Percentiles rank a stretch among this genome's conserved stretches.
These are phyloP conservation scores for Rhombomys opimus DNA, from an alignment of 2,113 vertebrate species.

Conservation along the genomic window DNA sequence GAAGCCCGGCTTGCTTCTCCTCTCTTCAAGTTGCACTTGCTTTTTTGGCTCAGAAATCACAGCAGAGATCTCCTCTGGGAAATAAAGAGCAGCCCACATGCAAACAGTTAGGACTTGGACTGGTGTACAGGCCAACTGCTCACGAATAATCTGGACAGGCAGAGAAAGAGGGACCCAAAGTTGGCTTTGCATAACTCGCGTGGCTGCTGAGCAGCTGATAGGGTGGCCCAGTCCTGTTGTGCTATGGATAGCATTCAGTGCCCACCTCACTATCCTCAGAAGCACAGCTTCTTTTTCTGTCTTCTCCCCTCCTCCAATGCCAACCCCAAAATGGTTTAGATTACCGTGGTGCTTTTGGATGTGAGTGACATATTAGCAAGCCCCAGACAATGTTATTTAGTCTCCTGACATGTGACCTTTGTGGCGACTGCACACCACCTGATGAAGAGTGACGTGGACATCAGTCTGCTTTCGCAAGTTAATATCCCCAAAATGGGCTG, in stretches of 20 bases:
- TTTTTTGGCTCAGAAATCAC: conserved; percentile 21
- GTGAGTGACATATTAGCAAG: conserved; percentile 12
- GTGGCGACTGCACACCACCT: neutral
- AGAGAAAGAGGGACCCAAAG: neutral
- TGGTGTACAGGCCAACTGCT: neutral
- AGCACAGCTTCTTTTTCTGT: neutral
- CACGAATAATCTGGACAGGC: neutral
- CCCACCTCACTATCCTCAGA: neutral
- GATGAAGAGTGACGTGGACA: conserved; percentile 43
- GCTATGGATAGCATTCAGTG: neutral
- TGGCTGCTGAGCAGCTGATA: fast-evolving
- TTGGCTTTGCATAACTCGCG: neutral
- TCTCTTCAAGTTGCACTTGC: conserved; percentile 58
- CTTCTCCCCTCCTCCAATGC: neutral
- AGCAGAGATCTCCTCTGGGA: neutral
- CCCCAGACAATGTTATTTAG: conserved; percentile 51
- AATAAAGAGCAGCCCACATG: neutral
- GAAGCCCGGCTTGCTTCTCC: neutral
- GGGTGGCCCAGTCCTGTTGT: neutral
- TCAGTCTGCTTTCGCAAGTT: neutral
- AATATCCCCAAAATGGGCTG: conserved; percentile 18
- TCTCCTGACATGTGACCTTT: neutral
- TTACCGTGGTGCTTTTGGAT: conserved; percentile 52
- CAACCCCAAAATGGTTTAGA: conserved; percentile 63
- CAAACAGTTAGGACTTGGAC: neutral